These are phyloP conservation scores for Isaurus tuberculatus DNA, from an alignment of 92 coral and sea anemone species.

Conservation along the genomic window DNA sequence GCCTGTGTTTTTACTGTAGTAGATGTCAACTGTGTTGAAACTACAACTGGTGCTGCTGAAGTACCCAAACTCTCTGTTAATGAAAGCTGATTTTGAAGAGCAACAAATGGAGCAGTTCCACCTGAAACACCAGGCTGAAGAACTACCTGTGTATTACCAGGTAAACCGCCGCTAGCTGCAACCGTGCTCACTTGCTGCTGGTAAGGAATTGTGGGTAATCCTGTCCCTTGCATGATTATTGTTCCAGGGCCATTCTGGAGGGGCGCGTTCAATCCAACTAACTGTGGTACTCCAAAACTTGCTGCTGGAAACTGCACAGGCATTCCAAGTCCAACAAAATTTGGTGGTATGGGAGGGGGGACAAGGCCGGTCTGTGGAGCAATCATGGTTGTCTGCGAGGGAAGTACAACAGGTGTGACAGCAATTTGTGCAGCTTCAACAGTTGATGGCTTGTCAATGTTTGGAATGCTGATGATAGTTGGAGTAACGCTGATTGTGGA, in stretches of 20 bases:
- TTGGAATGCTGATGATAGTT: not conserved
- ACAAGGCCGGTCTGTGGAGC: slow-evolving; percentile 14
- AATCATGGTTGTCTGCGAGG: slow-evolving; percentile 16
- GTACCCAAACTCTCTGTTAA: slow-evolving; percentile 6
- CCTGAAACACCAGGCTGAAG: slow-evolving; percentile 11
- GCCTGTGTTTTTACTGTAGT: slow-evolving; percentile 48
- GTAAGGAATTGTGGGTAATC: slow-evolving; percentile 31
- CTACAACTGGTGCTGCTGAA: slow-evolving; percentile 10
- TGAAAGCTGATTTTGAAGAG: slow-evolving; percentile 1
- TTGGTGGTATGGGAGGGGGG: slow-evolving; percentile 45
- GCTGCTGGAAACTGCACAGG: slow-evolving; percentile 36
- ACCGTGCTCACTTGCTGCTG: slow-evolving; percentile 25
- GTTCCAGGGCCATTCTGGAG: slow-evolving; percentile 43
- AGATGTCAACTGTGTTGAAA: slow-evolving; percentile 35
- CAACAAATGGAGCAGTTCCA: slow-evolving; percentile 16
- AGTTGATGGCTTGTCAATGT: not conserved
- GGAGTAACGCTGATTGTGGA: not conserved
- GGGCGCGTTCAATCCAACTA: slow-evolving; percentile 14
- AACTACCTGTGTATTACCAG: not conserved
- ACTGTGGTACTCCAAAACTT: slow-evolving; percentile 38
- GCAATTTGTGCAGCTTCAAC: not conserved
- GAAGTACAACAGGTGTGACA: slow-evolving; percentile 5
- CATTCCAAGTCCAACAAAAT: slow-evolving; percentile 39
- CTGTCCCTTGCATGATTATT: slow-evolving; percentile 5
- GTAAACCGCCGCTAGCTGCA: slow-evolving; percentile 2